Evolutionary conservation across 1,140 invertebrate genomes (phyloP), one percentile per base, ranked within the genome.

Genomic region (fruit fly (Drosophila melanogaster)): DNA sequence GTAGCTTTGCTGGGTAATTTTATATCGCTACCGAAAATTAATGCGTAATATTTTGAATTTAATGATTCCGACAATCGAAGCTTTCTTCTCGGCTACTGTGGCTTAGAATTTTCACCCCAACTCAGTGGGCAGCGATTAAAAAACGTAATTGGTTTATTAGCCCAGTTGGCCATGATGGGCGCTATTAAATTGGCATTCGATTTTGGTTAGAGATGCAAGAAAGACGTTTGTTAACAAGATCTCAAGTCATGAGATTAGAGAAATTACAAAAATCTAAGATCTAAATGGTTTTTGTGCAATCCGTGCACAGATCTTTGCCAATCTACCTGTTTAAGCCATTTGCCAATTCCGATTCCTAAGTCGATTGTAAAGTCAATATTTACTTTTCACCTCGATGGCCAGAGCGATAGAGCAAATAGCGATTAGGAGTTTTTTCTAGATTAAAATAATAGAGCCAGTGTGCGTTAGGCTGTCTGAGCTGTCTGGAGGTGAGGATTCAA

Each of bases 361-460:
- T 77, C 72, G 75, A 90, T 86, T 86, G 70, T 60, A 90, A 51
- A 86, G 87, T 90, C 86, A 90, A 90, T 90, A 90, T 90, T 90
- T 90, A 81, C 60, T 90, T 90, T 79, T 33, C 50, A 4, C 49
- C 15, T 50, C 30, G 15, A 26, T 67, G 62, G 64, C 33, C n/a
- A 30, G 50, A 17, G 30, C n/a, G n/a, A n/a, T 5, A 56, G 61
- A 74, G 33, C 54, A 56, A 44, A 59, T 35, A 43, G 35, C 35
- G 54, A 59, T 24, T 56, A 47, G 17, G 14, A 44, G 37, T 51
- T 62, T 73, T 83, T 76, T 62, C 81, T 87, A 76, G 81, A 86
- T 86, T 86, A 86, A 75, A 87, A 78, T 71, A 85, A 85, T 81
- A 85, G 54, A 43, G 53, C 43, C 47, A 50, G 4, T 19, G 19